These are phyloP conservation scores for Tigriopus californicus DNA, from an alignment of 2,888 invertebrate genomes.

Conservation along the genomic window DNA sequence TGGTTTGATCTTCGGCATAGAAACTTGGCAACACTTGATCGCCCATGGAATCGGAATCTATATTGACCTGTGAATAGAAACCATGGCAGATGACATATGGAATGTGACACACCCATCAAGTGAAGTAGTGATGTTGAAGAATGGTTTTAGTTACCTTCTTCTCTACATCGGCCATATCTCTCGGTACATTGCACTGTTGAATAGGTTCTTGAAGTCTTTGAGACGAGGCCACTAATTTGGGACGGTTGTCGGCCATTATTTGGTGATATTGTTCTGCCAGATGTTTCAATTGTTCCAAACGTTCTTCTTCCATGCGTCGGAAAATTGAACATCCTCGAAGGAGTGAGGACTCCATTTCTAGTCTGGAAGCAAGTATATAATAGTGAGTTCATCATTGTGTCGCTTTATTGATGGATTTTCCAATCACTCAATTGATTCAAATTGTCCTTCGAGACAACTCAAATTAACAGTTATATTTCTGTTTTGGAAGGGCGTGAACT, in stretches of 20 bases:
- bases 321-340: slow-evolving; percentile 66
- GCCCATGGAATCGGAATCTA: background rate
- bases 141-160: slow-evolving; percentile 1
- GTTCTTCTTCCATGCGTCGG: slow-evolving; percentile 72
- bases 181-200: slow-evolving; percentile 34
- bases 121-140: too few species aligned
- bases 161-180: slow-evolving; percentile 42
- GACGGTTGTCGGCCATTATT: slow-evolving; percentile 41
- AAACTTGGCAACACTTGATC: slow-evolving; percentile 82
- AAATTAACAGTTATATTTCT: too few species aligned
- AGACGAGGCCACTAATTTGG: background rate
- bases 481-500: too few species aligned
- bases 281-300: slow-evolving; percentile 58
- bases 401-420: too few species aligned
- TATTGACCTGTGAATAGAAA: background rate
- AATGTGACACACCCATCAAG: background rate
- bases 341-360: slow-evolving; percentile 82
- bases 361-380: slow-evolving; percentile 29
- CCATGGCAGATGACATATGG: background rate
- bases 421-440: too few species aligned
- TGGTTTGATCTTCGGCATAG: slow-evolving; percentile 80
- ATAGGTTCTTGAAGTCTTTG: slow-evolving; percentile 44
- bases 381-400: background rate
- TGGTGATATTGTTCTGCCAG: slow-evolving; percentile 38
- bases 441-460: too few species aligned